Evolutionary conservation across 2,888 invertebrate genomes (phyloP).

Genomic region (Cheilosia grossa): DNA sequence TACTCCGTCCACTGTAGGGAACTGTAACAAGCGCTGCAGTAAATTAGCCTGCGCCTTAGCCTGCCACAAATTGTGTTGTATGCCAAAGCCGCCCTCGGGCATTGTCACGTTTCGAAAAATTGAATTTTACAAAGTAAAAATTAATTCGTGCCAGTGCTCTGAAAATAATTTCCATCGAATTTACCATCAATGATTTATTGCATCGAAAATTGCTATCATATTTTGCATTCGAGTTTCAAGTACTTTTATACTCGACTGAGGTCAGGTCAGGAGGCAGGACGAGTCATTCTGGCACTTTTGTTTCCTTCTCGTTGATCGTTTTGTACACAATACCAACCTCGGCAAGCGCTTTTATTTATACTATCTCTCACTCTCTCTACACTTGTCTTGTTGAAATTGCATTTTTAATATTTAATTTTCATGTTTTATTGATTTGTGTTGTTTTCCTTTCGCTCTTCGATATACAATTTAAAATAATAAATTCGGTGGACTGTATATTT

Average conservation of each 20-base stretch:
- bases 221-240: slow-evolving; percentile 47
- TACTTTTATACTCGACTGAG: slow-evolving; percentile 4
- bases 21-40: too few species aligned
- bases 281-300: too few species aligned
- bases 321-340: slow-evolving; percentile 14
- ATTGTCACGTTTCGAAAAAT: slow-evolving; percentile 7
- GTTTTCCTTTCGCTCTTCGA: slow-evolving; percentile 13
- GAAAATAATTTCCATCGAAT: slow-evolving; percentile 54
- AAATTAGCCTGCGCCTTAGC: too few species aligned
- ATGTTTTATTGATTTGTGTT: slow-evolving; percentile 28
- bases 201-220: slow-evolving; percentile 50
- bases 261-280: slow-evolving; percentile 10
- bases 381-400: slow-evolving; percentile 12
- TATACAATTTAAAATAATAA: slow-evolving; percentile 22
- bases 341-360: slow-evolving; percentile 7
- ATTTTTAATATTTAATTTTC: slow-evolving; percentile 28
- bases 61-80: background rate
- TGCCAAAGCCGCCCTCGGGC: background rate
- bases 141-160: slow-evolving; percentile 44
- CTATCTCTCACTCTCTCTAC: background rate
- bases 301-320: background rate
- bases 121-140: slow-evolving; percentile 13
- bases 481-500: slow-evolving; percentile 4
- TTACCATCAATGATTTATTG: slow-evolving; percentile 54
- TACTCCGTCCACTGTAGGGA: too few species aligned